Evolutionary conservation across 2,888 invertebrate species (phyloP), one percentile per base, ranked within the genome.

Genomic region (Cerastoderma edule): DNA sequence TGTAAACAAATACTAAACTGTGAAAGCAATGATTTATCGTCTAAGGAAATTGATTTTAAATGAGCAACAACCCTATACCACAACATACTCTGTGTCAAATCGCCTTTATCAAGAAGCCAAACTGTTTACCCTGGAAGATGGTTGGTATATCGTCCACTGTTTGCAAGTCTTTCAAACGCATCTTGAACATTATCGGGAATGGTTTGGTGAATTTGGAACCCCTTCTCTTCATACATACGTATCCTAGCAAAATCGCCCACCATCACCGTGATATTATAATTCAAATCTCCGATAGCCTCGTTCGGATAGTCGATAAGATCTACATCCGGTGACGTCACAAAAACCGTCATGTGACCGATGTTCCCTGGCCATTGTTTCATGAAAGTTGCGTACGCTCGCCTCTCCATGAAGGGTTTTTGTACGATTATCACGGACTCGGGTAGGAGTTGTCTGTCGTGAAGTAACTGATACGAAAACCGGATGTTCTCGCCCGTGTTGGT

Each of bases 341-440:
- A 56, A 0, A 89, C 81, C 6, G 70, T 63, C 53, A 82, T 33
- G 13, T 79, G 68, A n/a, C 66, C 33, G 8, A 78, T 50, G 10
- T 83, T 79, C 4, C 72, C 84, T 5, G 88, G 86, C 89, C 89
- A 91, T 76, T 89, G 89, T 78, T 89, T 89, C 83, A 86, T 79
- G 72, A 91, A 90, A 10, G 91, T 91, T 63, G 90, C 88, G 65
- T 84, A 87, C 0, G 85, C 77, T 28, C 89, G 75, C 27, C 89
- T 80, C 50, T 90, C 90, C 90, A 90, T 90, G 67, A 86, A 88
- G 0, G 90, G 90, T 66, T 88, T 89, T 46, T 90, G 90, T 28
- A 90, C 89, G 30, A 91, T 63, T 24, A 91, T 88, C 0, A 89
- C 63, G 10, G 78, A 81, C 8, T 57, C 69, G 3, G 86, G 69